Base-by-base conservation (phyloP, 2,888 invertebrate genomes). In the Cartodere bifasciata region DNA sequence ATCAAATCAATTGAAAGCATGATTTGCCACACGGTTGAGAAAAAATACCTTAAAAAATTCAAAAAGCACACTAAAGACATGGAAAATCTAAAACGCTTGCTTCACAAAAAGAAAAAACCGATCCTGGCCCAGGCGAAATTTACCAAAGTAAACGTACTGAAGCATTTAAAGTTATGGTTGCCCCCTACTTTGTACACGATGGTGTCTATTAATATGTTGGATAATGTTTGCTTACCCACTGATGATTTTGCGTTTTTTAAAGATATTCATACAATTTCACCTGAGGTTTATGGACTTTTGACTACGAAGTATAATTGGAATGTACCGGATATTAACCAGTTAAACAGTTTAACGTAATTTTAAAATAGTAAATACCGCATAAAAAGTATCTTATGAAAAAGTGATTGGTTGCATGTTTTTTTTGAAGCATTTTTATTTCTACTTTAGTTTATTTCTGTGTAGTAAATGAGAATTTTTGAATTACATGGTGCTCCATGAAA, bases 11-110 rank as follows among this genome's bases (percentile, higher is more conserved):
- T 32, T 9, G 35, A 37, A 16, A 27, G 29, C 15, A 17, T 36
- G 21, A 35, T 36, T 15, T 28, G 31, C 7, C 36, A 33, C 16
- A 35, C 41, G n/a, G 31, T 34, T 1, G 34, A 43, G 12, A 43
- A 42, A 31, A 50, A 41, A 32, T 54, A 53, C 37, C 38, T 56
- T 15, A 38, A 45, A 17, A 52, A 52, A 43, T 47, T 56, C 24
- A 47, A 53, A 31, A 46, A 52, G 32, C 53, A 57, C 31, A 50
- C 52, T 28, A 46, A 50, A 35, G 55, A 56, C 31, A 55, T 57
- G 28, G 55, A 53, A 2, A 40, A 39, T 12, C 48, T 57, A 11
- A 56, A 55, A 40, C 43, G 47, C 33, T 45, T 52, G 37, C 36
- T 57, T 17, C 48, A 46, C 28, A 36, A 43, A 7, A 47, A 46